These are phyloP conservation scores for Muschampia plurimacula DNA, from an alignment of 2,888 invertebrate species.

Conservation along the genomic window DNA sequence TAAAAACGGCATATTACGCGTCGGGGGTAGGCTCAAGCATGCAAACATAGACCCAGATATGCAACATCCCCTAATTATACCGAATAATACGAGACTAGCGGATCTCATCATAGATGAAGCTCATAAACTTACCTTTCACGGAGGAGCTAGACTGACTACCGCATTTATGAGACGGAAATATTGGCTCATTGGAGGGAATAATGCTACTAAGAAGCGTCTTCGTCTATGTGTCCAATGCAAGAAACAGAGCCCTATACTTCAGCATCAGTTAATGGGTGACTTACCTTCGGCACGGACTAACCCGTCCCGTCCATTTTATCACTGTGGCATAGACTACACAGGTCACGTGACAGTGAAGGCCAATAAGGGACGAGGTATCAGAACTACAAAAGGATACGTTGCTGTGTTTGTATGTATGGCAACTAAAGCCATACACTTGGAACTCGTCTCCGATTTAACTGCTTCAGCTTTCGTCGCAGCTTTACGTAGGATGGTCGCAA, in stretches of 20 bases:
- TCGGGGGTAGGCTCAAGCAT: slow-evolving; percentile 38
- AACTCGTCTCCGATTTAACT: slow-evolving; percentile 43
- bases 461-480: slow-evolving; percentile 42
- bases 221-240: slow-evolving; percentile 40
- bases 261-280: slow-evolving; percentile 40
- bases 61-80: slow-evolving; percentile 38
- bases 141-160: slow-evolving; percentile 37
- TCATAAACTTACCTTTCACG: slow-evolving; percentile 40
- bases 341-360: slow-evolving; percentile 39
- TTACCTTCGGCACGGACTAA: slow-evolving; percentile 28
- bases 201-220: slow-evolving; percentile 41
- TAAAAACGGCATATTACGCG: slow-evolving; percentile 33
- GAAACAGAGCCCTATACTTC: slow-evolving; percentile 33
- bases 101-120: slow-evolving; percentile 40
- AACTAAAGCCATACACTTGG: slow-evolving; percentile 43
- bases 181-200: slow-evolving; percentile 40
- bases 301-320: slow-evolving; percentile 36
- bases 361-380: slow-evolving; percentile 41
- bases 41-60: slow-evolving; percentile 36
- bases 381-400: slow-evolving; percentile 42
- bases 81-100: slow-evolving; percentile 24
- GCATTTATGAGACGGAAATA: slow-evolving; percentile 39
- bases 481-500: slow-evolving; percentile 40
- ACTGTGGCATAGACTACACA: slow-evolving; percentile 45
- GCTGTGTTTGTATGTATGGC: slow-evolving; percentile 45